phyloP scores from a whole-genome alignment of 2,888 invertebrate genomes.

The Oithona nana region DNA sequence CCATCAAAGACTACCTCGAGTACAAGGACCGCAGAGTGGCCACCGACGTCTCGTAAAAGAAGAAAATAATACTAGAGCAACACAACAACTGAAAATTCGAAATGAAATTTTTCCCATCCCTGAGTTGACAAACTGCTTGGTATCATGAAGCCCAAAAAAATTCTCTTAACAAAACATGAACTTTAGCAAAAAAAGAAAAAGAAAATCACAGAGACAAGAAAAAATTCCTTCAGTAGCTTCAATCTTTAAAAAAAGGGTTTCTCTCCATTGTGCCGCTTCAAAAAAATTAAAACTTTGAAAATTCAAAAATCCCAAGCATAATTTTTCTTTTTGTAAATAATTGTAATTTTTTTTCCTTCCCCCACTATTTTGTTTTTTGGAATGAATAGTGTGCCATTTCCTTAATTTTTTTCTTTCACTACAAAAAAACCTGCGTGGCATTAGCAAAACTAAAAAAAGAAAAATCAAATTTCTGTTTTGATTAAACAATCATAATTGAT shows the following conservation, averaged over 20 bases:
- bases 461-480: too few relatives aligned
- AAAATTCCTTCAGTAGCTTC: not conserved
- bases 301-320: not conserved
- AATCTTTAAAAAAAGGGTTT: not conserved
- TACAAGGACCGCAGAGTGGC: slow-evolving; percentile 11
- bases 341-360: not conserved
- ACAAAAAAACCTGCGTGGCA: too few relatives aligned
- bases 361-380: not conserved
- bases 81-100: too few relatives aligned
- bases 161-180: not conserved
- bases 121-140: too few relatives aligned
- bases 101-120: too few relatives aligned
- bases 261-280: not conserved
- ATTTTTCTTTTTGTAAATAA: not conserved
- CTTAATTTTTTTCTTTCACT: too few relatives aligned
- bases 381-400: not conserved
- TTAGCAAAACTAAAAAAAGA: too few relatives aligned
- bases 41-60: not conserved
- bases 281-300: not conserved
- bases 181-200: not conserved
- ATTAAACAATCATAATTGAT: too few relatives aligned
- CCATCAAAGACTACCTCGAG: slow-evolving; percentile 69
- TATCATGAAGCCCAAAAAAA: not conserved
- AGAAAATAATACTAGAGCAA: too few relatives aligned
- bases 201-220: too few relatives aligned